A percentile compares a stretch with the other conserved stretches of the same genome.
Evolutionary conservation across 2,888 invertebrate genomes (phyloP).

Genomic region (Drosophila helvetica): DNA sequence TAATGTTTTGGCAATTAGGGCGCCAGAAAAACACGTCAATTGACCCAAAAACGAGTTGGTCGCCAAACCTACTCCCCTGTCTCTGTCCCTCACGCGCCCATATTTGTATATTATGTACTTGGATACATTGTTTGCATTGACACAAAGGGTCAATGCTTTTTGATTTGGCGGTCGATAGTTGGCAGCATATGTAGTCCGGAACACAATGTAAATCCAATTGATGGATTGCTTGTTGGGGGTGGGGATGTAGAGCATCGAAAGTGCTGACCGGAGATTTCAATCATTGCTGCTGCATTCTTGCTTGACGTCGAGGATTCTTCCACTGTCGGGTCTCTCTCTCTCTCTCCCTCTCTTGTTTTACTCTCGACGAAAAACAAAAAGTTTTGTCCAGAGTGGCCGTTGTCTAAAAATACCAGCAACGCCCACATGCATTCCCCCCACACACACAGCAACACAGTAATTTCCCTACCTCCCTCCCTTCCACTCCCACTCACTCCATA

Average conservation of each 20-base stretch:
- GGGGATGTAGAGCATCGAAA: slow-evolving; percentile 1
- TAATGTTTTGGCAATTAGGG: slow-evolving; percentile 50
- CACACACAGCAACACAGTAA: neutral
- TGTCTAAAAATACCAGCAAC: slow-evolving; percentile 40
- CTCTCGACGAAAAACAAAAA: slow-evolving; percentile 31
- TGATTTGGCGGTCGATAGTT: slow-evolving; percentile 42
- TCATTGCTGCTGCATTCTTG: slow-evolving; percentile 22
- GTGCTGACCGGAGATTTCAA: slow-evolving; percentile 32
- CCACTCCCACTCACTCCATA: slow-evolving; percentile 15
- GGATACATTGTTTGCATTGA: slow-evolving; percentile 1
- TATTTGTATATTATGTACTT: slow-evolving; percentile 3
- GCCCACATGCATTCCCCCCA: slow-evolving; percentile 39
- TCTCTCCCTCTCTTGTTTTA: neutral
- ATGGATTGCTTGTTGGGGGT: slow-evolving; percentile 25
- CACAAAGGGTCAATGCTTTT: slow-evolving; percentile 60
- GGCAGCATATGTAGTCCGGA: neutral
- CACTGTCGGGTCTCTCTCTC: neutral
- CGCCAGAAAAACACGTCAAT: slow-evolving; percentile 53
- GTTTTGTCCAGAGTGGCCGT: slow-evolving; percentile 38
- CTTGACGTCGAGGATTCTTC: slow-evolving; percentile 28
- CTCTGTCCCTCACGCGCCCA: neutral
- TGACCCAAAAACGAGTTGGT: slow-evolving; percentile 70
- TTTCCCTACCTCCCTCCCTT: neutral
- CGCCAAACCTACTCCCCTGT: slow-evolving; percentile 6
- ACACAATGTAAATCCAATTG: slow-evolving; percentile 28